phyloP scores from a whole-genome alignment of 2,113 vertebrate species.

The Bagarius yarrelli region DNA sequence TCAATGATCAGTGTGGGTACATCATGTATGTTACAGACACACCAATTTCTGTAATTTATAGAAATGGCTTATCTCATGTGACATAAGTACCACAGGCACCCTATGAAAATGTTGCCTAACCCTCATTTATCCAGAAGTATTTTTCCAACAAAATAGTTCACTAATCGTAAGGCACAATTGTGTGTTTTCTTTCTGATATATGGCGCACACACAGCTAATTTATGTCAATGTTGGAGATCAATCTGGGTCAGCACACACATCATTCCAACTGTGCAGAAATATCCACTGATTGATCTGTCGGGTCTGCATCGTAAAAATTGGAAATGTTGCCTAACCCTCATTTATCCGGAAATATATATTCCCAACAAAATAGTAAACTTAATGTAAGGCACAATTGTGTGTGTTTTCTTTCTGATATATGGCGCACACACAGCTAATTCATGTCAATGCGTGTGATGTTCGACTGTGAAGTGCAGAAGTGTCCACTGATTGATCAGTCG shows the following conservation, averaged over 20 bases:
- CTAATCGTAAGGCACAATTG: background rate
- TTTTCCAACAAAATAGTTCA: background rate
- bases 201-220: background rate
- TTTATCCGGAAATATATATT: background rate
- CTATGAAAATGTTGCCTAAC: background rate
- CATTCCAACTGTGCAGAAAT: slow-evolving; percentile 1
- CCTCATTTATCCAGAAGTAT: background rate
- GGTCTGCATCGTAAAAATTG: too few species aligned
- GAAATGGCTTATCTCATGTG: background rate
- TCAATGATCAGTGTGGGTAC: too few species aligned
- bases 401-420: background rate
- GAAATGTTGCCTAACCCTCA: background rate
- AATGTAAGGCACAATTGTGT: background rate
- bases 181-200: background rate
- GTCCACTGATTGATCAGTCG: background rate
- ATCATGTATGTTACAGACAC: background rate
- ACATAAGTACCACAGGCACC: background rate
- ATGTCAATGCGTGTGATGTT: background rate
- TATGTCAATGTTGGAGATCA: background rate
- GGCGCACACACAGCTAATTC: background rate
- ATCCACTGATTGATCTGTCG: too few species aligned
- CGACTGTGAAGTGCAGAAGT: background rate
- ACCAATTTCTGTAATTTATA: background rate
- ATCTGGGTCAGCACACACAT: background rate
- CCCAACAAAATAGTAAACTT: background rate